Conservation (phyloP, 92 coral and sea anemone species). For the Umimayanthus kanabou region DNA sequence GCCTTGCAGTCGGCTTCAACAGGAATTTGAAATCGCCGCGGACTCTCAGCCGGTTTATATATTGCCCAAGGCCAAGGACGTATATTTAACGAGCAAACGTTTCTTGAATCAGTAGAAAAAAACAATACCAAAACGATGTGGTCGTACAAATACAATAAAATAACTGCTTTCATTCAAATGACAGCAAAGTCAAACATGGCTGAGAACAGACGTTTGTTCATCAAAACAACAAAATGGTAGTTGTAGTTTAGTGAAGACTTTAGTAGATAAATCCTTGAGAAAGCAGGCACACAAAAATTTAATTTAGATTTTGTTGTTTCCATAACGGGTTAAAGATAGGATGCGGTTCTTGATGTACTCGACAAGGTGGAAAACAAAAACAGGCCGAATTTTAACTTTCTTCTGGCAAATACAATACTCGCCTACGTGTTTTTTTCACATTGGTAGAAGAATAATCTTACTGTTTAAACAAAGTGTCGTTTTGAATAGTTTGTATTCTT, state of each 20-base stretch:
- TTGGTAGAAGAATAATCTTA: neutral
- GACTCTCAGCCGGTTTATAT: too few species aligned
- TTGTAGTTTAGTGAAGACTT: neutral
- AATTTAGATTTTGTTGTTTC: neutral
- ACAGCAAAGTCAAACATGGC: slow-evolving; percentile 14
- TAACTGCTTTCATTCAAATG: slow-evolving; percentile 15
- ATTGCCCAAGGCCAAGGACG: neutral
- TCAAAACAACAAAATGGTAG: neutral
- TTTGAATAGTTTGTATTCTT: slow-evolving; percentile 10
- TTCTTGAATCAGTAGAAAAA: neutral
- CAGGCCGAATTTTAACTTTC: neutral
- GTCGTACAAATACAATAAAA: neutral
- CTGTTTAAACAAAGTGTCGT: slow-evolving; percentile 22
- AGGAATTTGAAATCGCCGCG: neutral
- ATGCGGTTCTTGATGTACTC: neutral
- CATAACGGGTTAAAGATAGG: neutral
- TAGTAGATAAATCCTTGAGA: slow-evolving; percentile 7
- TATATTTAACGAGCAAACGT: neutral
- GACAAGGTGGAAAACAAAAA: neutral
- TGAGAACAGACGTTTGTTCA: neutral
- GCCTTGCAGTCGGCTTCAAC: neutral
- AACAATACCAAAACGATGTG: neutral
- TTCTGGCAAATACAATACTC: neutral
- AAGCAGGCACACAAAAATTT: neutral
- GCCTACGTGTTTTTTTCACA: neutral